phyloP scores from a whole-genome alignment of 1,140 invertebrate genomes.

The Anthonomus grandis region DNA sequence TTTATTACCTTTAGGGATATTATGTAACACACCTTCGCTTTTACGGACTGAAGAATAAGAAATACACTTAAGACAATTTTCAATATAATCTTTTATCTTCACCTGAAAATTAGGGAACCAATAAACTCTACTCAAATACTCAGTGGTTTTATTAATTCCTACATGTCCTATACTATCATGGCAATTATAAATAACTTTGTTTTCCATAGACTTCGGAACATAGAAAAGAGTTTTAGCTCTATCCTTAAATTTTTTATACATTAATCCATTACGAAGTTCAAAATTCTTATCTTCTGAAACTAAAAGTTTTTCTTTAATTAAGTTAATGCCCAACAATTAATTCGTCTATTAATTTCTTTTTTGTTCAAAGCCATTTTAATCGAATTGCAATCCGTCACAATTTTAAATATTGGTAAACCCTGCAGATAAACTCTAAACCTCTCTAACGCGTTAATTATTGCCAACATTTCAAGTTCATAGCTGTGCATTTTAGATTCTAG shows the following conservation, averaged over 20 bases:
- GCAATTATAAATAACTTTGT: too few relatives aligned
- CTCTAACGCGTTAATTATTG: too few relatives aligned
- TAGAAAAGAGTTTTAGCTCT: too few relatives aligned
- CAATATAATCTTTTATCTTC: slow-evolving; percentile 19
- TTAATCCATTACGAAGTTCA: neutral
- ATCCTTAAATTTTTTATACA: too few relatives aligned
- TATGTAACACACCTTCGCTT: slow-evolving; percentile 13
- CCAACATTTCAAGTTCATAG: too few relatives aligned
- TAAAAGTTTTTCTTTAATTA: neutral
- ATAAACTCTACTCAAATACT: neutral
- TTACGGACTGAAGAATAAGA: neutral
- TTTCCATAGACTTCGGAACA: too few relatives aligned
- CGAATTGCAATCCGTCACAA: slow-evolving; percentile 7
- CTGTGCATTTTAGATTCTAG: too few relatives aligned
- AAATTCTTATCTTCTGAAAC: neutral
- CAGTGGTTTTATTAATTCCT: neutral
- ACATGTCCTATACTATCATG: too few relatives aligned
- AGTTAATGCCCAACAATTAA: neutral
- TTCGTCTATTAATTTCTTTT: slow-evolving; percentile 5
- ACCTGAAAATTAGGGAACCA: slow-evolving; percentile 11
- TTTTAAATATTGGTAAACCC: too few relatives aligned
- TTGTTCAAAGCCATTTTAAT: neutral
- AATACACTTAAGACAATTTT: slow-evolving; percentile 17
- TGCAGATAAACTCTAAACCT: too few relatives aligned
- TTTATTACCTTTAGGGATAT: slow-evolving; percentile 18